Evolutionary conservation across 2,113 vertebrate genomes (phyloP), one percentile per base, ranked within the genome.

Genomic region (Mesocricetus auratus): DNA sequence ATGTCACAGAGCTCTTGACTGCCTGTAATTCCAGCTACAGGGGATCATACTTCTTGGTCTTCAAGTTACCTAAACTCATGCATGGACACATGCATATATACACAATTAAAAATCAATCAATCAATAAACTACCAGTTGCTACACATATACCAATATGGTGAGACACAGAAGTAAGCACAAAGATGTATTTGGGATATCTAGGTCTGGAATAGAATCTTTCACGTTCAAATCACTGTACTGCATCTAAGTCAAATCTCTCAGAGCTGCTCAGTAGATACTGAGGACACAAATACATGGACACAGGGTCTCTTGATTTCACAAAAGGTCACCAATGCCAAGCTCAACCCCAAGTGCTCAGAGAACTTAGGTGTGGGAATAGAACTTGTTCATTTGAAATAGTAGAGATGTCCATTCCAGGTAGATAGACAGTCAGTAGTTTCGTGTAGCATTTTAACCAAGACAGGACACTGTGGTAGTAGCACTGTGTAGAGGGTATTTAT

Each of bases 161-260:
- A 74, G 62, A 13, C 7, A 45, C 0, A 0, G 36, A 81, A 15
- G 69, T 53, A n/a, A 45, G 33, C 5, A 19, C 24, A 15, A 42
- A 62, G n/a, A 82, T 19, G 45, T 10, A 21, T 15, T 26, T 15
- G 1, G 3, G 45, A 73, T 16, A 26, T 42, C 5, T 33, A 24
- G 7, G 68, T 5, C n/a, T 42, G 22, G 15, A 26, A 6, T 1
- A 33, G 15, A 12, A 4, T 11, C 39, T 10, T 5, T 47, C n/a
- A 1, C 5, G 19, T 56, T 68, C 62, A 47, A 33, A 3, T 31
- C 19, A 12, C 29, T 1, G 24, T 31, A 3, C 0, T 16, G 1
- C 8, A 45, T 10, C 6, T 9, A 50, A 26, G 24, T 22, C 1
- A 47, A 64, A 85, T 45, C 39, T 45, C 26, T 83, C 39, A 64